Conservation (phyloP, 92 coral and sea anemone genomes). For the Parazoanthus atlanticus region DNA sequence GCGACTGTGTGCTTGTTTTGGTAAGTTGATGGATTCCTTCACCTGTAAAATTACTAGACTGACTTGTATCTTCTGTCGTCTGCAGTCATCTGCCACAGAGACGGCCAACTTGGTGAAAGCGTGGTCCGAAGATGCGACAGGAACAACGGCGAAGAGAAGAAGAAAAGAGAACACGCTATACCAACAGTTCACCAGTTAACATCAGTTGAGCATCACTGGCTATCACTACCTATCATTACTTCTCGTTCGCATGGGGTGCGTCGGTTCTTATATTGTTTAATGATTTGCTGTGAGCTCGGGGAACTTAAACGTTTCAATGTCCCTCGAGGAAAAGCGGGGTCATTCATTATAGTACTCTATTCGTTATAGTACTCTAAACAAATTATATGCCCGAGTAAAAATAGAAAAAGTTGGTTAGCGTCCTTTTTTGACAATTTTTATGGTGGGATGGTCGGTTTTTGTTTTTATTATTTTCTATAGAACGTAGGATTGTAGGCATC, state of each 20-base stretch:
- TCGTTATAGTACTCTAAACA: background rate
- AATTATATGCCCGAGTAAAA: no score
- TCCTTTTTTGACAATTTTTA: no score
- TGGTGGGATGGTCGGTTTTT: background rate
- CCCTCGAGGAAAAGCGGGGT: no score
- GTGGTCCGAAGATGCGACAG: slow-evolving; percentile 75
- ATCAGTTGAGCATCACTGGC: background rate
- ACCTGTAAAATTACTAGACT: background rate
- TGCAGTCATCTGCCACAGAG: slow-evolving; percentile 82
- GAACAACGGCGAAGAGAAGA: slow-evolving; percentile 61
- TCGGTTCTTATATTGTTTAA: background rate
- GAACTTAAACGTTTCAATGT: no score
- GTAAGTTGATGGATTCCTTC: no score
- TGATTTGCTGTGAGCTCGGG: background rate
- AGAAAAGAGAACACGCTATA: slow-evolving; percentile 77
- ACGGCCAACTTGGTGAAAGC: slow-evolving; percentile 69
- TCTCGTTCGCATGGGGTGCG: background rate
- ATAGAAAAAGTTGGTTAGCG: background rate
- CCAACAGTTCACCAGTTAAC: slow-evolving; percentile 29
- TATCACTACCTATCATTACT: background rate
- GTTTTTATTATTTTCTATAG: background rate
- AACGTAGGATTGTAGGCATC: background rate
- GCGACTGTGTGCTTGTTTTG: no score
- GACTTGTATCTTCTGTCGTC: background rate
- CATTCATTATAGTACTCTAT: background rate